Evolutionary conservation across 2,113 vertebrate species (phyloP), one percentile per base, ranked within the genome.

Genomic region (Laterallus jamaicensis): DNA sequence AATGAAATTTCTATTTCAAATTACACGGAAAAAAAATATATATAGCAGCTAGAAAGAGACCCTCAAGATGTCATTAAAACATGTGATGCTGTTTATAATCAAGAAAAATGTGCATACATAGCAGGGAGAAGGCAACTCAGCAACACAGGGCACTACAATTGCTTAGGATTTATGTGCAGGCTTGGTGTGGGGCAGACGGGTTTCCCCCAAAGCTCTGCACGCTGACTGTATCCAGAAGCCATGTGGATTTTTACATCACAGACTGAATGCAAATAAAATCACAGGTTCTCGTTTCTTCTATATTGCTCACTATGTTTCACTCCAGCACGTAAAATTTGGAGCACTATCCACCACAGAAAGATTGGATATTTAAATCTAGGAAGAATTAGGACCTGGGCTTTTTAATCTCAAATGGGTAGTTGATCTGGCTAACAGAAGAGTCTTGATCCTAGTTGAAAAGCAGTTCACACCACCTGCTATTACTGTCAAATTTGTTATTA

Each of bases 41-140:
- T 5, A 22, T 0, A 69, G 11, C 16, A 35, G 39, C 37, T 31
- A 55, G 69, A 85, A 87, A 50, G 37, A 56, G 39, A 90, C 42
- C 17, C 18, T 66, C 25, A 40, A 71, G n/a, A 42, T 73, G 15
- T 11, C 76, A 54, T 49, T 86, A 60, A 32, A 88, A 69, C 21
- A 31, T 70, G 12, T 25, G 8, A 15, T 59, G 42, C 14, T 63
- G 22, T 40, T 79, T 63, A 52, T 62, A 49, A 76, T 24, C 17
- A 66, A 88, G 20, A 42, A 47, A 85, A 84, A 60, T 0, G 0
- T 28, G 18, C 4, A 3, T 7, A 19, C 0, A 1, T 12, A 49
- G 47, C 54, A 42, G 26, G 25, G 17, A 49, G 16, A 58, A 82
- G 29, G 35, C 17, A 85, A 4, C 12, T 20, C 49, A 44, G 63